Evolutionary conservation across 2,113 vertebrate genomes (phyloP), one percentile per base, ranked within the genome.

Genomic region (Stomatorhinus ivindoensis): DNA sequence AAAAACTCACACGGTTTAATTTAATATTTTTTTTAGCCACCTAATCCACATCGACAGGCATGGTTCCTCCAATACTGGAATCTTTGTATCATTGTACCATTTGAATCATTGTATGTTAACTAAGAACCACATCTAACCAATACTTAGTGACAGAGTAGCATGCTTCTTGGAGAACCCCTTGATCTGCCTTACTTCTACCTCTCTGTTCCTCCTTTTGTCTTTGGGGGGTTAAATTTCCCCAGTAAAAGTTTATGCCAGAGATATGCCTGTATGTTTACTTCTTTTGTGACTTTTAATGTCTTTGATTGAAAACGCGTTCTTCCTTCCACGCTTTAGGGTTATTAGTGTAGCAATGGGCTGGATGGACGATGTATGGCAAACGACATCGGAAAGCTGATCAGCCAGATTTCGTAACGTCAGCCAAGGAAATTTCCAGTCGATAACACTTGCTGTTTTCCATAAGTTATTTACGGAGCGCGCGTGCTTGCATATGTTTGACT

Each of bases 161-260:
- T 96, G 95, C 95, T 95, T 97, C 96, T 96, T 95, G 93, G 96
- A 97, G 97, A 97, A 96, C 94, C 95, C 97, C 97, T 98, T 94
- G 97, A 98, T 98, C 96, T 95, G 93, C 94, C 96, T 97, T 98
- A 96, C 98, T 98, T 97, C 95, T 97, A 97, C 96, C 95, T 96
- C 96, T 95, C 94, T 47, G 9, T 46, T 24, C 95, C 96, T 96
- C 96, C 94, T 94, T 94, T 94, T 94, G 92, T 92, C 92, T 94
- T 94, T 92, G 92, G 90, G 92, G 90, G 92, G 92, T 95, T 93
- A 48, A 92, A 92, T 95, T 96, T 95, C 95, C 95, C 94, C 93
- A 90, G 90, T 91, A 92, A 93, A 88, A 92, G 90, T 95, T 93
- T 94, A 94, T 90, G 91, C 91, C 58, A 88, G 86, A 88, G 90